These are phyloP conservation scores for Micromys minutus DNA, from an alignment of 2,113 vertebrate species.

Conservation along the genomic window DNA sequence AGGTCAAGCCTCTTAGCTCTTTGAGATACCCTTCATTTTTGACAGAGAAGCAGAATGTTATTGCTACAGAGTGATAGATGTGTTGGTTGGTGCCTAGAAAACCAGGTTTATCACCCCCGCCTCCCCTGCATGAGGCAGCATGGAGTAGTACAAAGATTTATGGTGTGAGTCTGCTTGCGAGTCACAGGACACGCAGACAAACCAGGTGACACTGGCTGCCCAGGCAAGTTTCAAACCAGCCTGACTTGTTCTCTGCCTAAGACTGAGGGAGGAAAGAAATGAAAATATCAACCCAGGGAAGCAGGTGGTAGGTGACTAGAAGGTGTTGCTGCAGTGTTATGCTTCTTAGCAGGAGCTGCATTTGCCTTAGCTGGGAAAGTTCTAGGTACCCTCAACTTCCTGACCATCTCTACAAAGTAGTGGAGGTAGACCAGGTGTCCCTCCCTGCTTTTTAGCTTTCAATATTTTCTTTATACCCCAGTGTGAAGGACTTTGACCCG, in stretches of 20 bases:
- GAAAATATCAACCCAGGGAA: not conserved
- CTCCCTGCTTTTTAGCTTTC: not conserved
- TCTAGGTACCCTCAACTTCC: not conserved
- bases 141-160: not conserved
- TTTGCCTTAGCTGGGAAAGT: not conserved
- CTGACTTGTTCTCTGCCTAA: constrained; percentile 53
- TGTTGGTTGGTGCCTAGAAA: not conserved
- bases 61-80: not conserved
- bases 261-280: not conserved
- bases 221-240: constrained; percentile 72
- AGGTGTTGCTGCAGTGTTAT: not conserved
- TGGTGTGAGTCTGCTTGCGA: not conserved
- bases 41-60: not conserved
- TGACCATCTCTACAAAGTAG: not conserved
- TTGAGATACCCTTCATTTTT: not conserved
- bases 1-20: not conserved
- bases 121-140: not conserved
- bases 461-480: not conserved
- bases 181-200: not conserved
- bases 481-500: not conserved
- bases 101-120: not conserved
- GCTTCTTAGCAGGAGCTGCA: not conserved
- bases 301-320: not conserved
- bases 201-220: constrained; percentile 14
- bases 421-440: not conserved